Evolutionary conservation across 2,113 vertebrate genomes (phyloP), one percentile per base, ranked within the genome.

Genomic region (Corapipo altera): DNA sequence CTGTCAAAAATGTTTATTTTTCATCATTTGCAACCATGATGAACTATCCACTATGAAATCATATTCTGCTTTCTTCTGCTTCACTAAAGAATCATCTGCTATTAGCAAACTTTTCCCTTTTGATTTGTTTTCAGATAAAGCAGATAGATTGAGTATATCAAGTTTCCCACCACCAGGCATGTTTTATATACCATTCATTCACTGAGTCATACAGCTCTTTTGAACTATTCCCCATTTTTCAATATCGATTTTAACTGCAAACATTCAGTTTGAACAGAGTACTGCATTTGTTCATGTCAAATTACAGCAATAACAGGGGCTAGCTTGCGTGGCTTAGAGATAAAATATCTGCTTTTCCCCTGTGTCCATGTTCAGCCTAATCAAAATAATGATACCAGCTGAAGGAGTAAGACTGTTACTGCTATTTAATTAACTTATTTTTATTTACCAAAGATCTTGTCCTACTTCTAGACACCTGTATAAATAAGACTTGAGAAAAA

Each of bases 21-120:
- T 91, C 18, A 22, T 96, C 44, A 88, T 92, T 96, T 92, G 89
- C 74, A 97, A 67, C 85, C 67, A 84, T 85, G 75, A 95, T 11
- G 20, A 78, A 49, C 43, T 86, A 80, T 13, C 41, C 17, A 32
- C 39, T 65, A 33, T 65, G 37, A 67, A 88, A 86, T 51, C 12
- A 13, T 6, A 6, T 78, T 77, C 59, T 39, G 35, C 67, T 16
- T 3, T 8, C 30, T 76, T 37, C 32, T 75, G 18, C 70, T 71
- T 80, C 55, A 15, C 33, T 84, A 37, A 80, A 74, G n/a, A 74
- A 49, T 77, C 51, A 13, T 51, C 27, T 86, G 64, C 37, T 91
- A 46, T 71, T 51, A 71, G 43, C 46, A 86, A 86, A 84, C 5
- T 67, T 91, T 80, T 58, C 15, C 7, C 24, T 58, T 92, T 84